phyloP scores from a whole-genome alignment of 2,888 invertebrate species.

The Dasysyrphus tricinctus region DNA sequence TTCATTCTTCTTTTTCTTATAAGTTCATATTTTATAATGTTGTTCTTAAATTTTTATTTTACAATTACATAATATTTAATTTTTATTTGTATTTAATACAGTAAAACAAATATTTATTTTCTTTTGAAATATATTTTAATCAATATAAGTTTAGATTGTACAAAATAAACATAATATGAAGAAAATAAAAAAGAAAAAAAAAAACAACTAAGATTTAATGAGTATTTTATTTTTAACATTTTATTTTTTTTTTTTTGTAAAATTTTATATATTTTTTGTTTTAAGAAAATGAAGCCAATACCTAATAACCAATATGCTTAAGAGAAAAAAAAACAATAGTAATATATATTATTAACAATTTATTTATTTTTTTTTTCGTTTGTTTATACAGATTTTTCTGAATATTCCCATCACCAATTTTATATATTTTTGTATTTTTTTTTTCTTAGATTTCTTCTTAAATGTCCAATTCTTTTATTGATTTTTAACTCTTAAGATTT shows the following conservation, averaged over 20 bases:
- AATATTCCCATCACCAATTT: constrained; percentile 72
- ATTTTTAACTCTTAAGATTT: constrained; percentile 68
- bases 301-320: constrained; percentile 68
- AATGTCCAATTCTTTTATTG: constrained; percentile 56
- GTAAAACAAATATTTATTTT: constrained; percentile 46
- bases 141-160: constrained; percentile 39
- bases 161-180: constrained; percentile 66
- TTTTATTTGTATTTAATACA: constrained; percentile 47
- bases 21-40: constrained; percentile 58
- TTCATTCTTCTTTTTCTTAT: constrained; percentile 56
- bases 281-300: constrained; percentile 65
- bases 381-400: constrained; percentile 47
- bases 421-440: constrained; percentile 48
- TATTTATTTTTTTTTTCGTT: constrained; percentile 37
- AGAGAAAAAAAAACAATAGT: constrained; percentile 43
- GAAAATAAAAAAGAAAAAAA: constrained; percentile 51
- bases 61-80: constrained; percentile 60
- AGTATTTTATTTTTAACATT: constrained; percentile 65
- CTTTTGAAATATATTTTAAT: constrained; percentile 29
- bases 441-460: constrained; percentile 58
- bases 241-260: constrained; percentile 31
- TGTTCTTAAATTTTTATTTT: constrained; percentile 68
- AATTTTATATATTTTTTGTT: constrained; percentile 47
- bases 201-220: constrained; percentile 71
- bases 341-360: constrained; percentile 41